Evolutionary conservation across 2,888 invertebrate genomes (phyloP).

Genomic region (Nycteola revayana): DNA sequence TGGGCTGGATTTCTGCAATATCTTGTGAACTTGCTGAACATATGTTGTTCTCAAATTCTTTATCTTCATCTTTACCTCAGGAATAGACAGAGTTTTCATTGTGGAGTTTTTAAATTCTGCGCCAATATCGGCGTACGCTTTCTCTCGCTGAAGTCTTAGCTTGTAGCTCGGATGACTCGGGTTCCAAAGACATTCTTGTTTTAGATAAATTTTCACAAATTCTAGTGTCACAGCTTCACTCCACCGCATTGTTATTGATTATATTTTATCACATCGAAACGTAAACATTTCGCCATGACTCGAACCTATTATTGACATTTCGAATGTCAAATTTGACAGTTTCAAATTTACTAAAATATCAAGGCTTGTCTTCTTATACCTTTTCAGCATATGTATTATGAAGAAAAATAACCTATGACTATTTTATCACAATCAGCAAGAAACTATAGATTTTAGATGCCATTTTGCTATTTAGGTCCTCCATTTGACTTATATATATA

Average conservation of each 20-base stretch:
- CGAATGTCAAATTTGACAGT: no score
- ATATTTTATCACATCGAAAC: no score
- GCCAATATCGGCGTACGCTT: slow-evolving; percentile 57
- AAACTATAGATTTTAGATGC: no score
- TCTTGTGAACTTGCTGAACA: slow-evolving; percentile 70
- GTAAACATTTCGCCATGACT: no score
- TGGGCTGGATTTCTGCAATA: slow-evolving; percentile 61
- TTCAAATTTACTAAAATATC: no score
- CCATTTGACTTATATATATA: no score
- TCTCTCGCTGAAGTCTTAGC: slow-evolving; percentile 55
- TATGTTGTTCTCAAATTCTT: slow-evolving; percentile 76
- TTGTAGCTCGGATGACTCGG: slow-evolving; percentile 64
- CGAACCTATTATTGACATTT: no score
- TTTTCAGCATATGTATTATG: no score
- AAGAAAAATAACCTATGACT: no score
- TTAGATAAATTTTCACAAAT: slow-evolving; percentile 74
- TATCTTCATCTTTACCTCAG: slow-evolving; percentile 73
- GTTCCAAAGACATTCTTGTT: slow-evolving; percentile 77
- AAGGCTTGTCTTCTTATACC: no score
- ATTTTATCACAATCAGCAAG: no score
- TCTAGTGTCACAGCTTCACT: slow-evolving; percentile 67
- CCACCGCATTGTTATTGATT: slow-evolving; percentile 60
- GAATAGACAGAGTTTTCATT: slow-evolving; percentile 48
- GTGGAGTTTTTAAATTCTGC: slow-evolving; percentile 54
- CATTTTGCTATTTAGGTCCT: no score